Evolutionary conservation across 2,888 invertebrate genomes (phyloP), one percentile per base, ranked within the genome.

Genomic region (Choristoneura rosaceana): DNA sequence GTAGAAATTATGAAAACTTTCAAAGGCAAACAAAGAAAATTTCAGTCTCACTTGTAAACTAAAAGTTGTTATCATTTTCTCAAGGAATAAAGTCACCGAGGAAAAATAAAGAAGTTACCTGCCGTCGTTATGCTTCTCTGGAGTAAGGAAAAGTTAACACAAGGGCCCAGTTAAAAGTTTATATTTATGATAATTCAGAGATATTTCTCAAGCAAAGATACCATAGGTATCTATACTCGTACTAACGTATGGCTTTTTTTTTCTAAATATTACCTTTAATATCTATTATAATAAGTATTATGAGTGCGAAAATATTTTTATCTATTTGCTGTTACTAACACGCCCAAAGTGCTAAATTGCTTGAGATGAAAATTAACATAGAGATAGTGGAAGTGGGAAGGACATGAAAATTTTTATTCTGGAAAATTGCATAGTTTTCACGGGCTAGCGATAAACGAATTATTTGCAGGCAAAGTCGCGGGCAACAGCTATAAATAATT

Each of bases 61-160:
- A 80, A 80, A 84, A 79, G 76, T 77, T 82, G 81, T 84, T 86
- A 81, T 76, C 76, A 77, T 81, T 84, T 84, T 82, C 81, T 83
- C 83, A 80, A 74, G 77, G 83, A 87, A 85, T 82, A 83, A 59
- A 84, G 80, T 83, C 82, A 74, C 81, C 33, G 74, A 82, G 81
- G 85, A 79, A 83, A 86, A 84, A 84, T 85, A 83, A 80, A 82
- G 84, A 85, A 81, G 82, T 81, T 78, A 74, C 75, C 75, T 74
- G 76, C 80, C 77, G 81, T 84, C 80, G 75, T 87, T 83, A 85
- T 83, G 80, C 79, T 76, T 76, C 84, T 82, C 86, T 86, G 75
- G 86, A 86, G 85, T 83, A 84, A 78, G 76, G 75, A 79, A 82
- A 84, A 80, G 78, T 74, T 77, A 76, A 79, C 76, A 76, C 76